Evolutionary conservation across 2,797 vertebrate genomes (phyloP).

Genomic region (Florisuga fusca): DNA sequence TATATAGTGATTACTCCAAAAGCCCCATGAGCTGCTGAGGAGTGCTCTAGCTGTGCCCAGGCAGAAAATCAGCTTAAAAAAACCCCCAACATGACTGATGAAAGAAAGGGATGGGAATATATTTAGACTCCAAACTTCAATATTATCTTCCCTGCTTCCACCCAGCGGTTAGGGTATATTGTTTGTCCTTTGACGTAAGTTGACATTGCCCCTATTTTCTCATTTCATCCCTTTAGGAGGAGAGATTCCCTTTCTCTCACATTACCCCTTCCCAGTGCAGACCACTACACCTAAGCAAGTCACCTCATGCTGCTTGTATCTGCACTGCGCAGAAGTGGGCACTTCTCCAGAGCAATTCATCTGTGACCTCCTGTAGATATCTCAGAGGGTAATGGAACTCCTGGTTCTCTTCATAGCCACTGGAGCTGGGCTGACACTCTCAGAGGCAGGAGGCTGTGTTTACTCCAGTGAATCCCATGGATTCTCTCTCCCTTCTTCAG

Average conservation of each 20-base stretch:
- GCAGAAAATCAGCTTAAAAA: not conserved
- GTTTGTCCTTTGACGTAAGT: not conserved
- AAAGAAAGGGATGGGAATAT: not conserved
- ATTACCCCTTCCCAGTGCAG: not conserved
- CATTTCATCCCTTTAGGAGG: not conserved
- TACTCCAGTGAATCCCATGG: not conserved
- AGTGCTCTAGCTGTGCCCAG: not conserved
- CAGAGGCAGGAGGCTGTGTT: not conserved
- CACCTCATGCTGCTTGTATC: accelerated
- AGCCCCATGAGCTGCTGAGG: not conserved
- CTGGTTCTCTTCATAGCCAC: not conserved
- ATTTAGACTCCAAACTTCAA: not conserved
- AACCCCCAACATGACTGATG: not conserved
- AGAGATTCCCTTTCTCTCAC: not conserved
- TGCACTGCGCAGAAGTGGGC: not conserved
- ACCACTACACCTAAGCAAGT: accelerated
- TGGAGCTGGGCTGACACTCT: accelerated
- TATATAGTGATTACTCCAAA: not conserved
- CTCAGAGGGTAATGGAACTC: not conserved
- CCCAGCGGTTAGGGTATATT: not conserved
- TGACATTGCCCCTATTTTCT: not conserved
- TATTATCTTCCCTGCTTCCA: not conserved
- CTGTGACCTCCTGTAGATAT: not conserved
- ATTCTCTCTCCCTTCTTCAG: not conserved
- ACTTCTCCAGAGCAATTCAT: accelerated